Conservation (phyloP, 1,140 invertebrate species). For the Leptoteleia sp. region DNA sequence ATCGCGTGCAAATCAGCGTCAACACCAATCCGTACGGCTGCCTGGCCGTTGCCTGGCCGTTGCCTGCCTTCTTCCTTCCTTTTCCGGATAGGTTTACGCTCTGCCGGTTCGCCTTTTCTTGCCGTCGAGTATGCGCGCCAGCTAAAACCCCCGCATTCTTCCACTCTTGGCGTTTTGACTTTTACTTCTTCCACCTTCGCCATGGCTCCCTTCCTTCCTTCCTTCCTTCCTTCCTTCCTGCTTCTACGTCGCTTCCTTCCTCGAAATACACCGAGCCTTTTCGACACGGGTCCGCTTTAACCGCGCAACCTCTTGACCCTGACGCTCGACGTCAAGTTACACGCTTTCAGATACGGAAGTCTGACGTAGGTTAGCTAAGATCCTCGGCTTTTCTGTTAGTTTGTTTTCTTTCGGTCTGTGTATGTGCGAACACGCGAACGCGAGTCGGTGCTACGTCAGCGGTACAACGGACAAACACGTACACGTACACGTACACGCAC, state of each 20-base stretch:
- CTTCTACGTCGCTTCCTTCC: constrained; percentile 41
- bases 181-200: constrained; percentile 11
- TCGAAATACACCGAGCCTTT: constrained; percentile 18
- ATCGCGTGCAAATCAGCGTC: constrained; percentile 58
- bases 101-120: background rate
- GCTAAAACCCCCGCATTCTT: constrained; percentile 17
- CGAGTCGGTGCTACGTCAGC: constrained; percentile 15
- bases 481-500: too few relatives aligned
- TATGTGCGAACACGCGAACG: constrained; percentile 41
- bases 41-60: too few relatives aligned
- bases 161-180: constrained; percentile 15
- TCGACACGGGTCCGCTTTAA: constrained; percentile 57
- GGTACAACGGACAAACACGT: constrained; percentile 7
- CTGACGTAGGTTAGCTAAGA: constrained; percentile 37
- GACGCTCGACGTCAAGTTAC: constrained; percentile 39
- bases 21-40: constrained; percentile 26
- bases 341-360: constrained; percentile 44
- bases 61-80: constrained; percentile 35
- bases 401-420: constrained; percentile 8
- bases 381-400: constrained; percentile 21
- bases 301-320: constrained; percentile 57
- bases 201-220: too few relatives aligned
- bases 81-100: constrained; percentile 37
- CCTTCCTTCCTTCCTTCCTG: constrained; percentile 8
- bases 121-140: too few relatives aligned